Percentiles rank a stretch among this genome's conserved stretches.
phyloP scores from a whole-genome alignment of 2,113 vertebrate genomes.

The Buteo buteo region DNA sequence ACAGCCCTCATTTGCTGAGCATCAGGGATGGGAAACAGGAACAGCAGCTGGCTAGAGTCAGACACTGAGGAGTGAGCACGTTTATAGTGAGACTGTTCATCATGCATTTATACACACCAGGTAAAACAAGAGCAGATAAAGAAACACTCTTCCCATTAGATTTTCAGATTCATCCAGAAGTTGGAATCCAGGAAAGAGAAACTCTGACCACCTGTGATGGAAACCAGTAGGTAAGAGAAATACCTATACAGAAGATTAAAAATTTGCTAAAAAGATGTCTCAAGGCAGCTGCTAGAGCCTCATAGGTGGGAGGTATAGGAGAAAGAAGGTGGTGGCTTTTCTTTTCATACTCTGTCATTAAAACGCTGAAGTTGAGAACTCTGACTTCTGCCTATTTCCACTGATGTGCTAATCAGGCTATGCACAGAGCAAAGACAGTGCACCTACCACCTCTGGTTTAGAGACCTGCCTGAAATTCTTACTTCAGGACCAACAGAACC shows the following conservation, averaged over 20 bases:
- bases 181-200: neutral
- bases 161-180: neutral
- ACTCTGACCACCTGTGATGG: too few relatives aligned
- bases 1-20: neutral
- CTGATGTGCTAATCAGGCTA: neutral
- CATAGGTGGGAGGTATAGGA: neutral
- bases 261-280: neutral
- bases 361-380: neutral
- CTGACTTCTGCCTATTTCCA: neutral
- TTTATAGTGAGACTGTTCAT: neutral
- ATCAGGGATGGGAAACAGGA: neutral
- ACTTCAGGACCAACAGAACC: neutral
- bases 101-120: neutral
- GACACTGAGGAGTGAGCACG: neutral
- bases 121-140: neutral
- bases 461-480: neutral
- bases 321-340: neutral
- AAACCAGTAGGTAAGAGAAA: neutral
- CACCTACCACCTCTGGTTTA: neutral
- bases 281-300: neutral
- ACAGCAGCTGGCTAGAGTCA: neutral
- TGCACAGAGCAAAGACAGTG: neutral
- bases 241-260: neutral
- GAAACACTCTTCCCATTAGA: neutral
- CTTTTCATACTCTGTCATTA: neutral